These are phyloP conservation scores for Lepidocolaptes lacrymiger DNA, from an alignment of 2,797 vertebrate species.

Conservation along the genomic window DNA sequence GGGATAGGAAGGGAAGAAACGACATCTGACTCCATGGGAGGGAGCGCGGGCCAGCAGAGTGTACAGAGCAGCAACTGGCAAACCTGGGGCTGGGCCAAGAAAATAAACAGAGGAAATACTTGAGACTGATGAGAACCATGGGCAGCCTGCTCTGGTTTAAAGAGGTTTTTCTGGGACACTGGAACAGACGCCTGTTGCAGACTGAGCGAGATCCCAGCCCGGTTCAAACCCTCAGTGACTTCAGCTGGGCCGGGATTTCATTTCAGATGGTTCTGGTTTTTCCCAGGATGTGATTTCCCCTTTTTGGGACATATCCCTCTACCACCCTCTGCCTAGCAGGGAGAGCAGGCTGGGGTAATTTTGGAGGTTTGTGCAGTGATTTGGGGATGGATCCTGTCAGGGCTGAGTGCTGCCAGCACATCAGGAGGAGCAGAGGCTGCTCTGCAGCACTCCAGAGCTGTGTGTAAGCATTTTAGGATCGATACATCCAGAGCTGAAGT, in stretches of 20 bases:
- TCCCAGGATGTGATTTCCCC: background rate
- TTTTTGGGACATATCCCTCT: background rate
- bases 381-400: accelerated
- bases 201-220: background rate
- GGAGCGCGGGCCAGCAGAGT: background rate
- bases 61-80: background rate
- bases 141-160: constrained; percentile 40
- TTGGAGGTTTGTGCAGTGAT: background rate
- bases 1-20: background rate
- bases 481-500: background rate
- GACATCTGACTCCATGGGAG: background rate
- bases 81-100: constrained; percentile 50
- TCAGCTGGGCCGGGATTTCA: background rate
- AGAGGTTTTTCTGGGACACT: constrained; percentile 27
- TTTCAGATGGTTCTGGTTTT: background rate
- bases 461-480: background rate
- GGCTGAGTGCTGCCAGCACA: background rate
- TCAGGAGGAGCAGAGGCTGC: background rate
- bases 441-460: background rate
- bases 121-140: constrained; percentile 11
- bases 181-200: background rate
- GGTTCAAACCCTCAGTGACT: background rate
- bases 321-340: background rate
- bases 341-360: background rate
- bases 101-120: constrained; percentile 48